Base-by-base conservation (phyloP, 1,140 invertebrate species). In the Lepidurus packardi region DNA sequence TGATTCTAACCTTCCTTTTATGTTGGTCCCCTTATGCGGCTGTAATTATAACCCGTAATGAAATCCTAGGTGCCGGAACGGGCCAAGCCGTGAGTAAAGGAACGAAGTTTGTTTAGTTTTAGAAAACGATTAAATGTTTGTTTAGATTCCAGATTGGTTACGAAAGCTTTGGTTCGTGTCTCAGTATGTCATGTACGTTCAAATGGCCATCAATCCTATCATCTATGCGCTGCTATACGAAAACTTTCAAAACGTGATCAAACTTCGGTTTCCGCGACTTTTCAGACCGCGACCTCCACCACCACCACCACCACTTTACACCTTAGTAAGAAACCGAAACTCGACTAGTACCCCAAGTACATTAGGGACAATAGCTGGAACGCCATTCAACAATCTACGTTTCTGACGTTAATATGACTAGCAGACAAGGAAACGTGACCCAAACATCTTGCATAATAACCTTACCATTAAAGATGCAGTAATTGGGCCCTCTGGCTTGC, bases 211-310 rank as follows among this genome's bases (percentile, higher is more conserved):
- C 73, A 92, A 93, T 84, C 92, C 92, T 0, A 83, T 93, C 1
- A 89, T 93, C 65, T 93, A 92, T 79, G 91, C 90, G 13, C 89
- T 90, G 44, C 91, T 88, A 10, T 92, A 92, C 81, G 87, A 89
- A 43, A 89, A 89, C 81, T 90, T 92, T 80, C 82, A 88, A 21
- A 87, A 87, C 78, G 90, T 90, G 73, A 90, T 91, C 82, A 84
- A 86, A 24, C 82, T 85, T 11, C 83, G 82, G 25, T 82, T 84
- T 76, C 79, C 81, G 4, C 24, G 34, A n/a, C 73, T 42, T 7
- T 43, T 24, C 13, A 11, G 43, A 73, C 77, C 47, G 34, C 10
- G 42, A 24, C 74, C 74, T 1, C 43, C 43, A 9, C 43, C 34
- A 11, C 24, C 75, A 16, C 47, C 43, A 43, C 75, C 10, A 8